These are phyloP conservation scores for Nymphicus hollandicus DNA, from an alignment of 2,113 vertebrate genomes.

Conservation along the genomic window DNA sequence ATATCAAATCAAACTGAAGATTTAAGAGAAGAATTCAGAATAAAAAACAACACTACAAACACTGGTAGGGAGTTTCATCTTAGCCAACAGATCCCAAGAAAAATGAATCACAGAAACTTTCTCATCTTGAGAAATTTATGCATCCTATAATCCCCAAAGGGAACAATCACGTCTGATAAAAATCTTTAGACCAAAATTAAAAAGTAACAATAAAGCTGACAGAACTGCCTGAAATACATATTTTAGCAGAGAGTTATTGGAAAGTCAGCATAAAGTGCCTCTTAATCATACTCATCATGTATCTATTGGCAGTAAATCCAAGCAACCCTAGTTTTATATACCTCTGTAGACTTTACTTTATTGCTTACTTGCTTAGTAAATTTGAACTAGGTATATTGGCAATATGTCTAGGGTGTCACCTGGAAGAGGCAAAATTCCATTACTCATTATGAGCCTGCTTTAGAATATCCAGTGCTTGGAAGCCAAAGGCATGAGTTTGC, in stretches of 20 bases:
- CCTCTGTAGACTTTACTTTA: constrained; percentile 13
- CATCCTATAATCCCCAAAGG: constrained; percentile 20
- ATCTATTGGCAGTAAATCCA: constrained; percentile 38
- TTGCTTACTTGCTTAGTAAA: constrained; percentile 31
- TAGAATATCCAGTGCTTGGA: neutral
- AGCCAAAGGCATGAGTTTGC: neutral
- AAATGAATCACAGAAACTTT: constrained; percentile 44
- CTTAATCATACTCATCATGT: constrained; percentile 49
- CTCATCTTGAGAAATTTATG: constrained; percentile 40
- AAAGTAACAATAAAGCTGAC: constrained; percentile 42
- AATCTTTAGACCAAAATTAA: constrained; percentile 58
- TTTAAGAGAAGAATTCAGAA: neutral
- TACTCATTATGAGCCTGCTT: neutral
- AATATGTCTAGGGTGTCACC: neutral
- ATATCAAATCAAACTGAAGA: neutral
- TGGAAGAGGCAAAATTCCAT: constrained; percentile 9
- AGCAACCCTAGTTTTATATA: constrained; percentile 17
- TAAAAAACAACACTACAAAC: neutral
- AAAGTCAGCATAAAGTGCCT: constrained; percentile 30
- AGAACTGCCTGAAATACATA: constrained; percentile 36
- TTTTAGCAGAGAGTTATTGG: constrained; percentile 45
- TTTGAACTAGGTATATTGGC: constrained; percentile 23
- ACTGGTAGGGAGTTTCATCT: neutral
- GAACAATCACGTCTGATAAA: constrained; percentile 14
- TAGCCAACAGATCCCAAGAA: neutral